phyloP scores from a whole-genome alignment of 2,797 vertebrate genomes.

The Nasua narica region DNA sequence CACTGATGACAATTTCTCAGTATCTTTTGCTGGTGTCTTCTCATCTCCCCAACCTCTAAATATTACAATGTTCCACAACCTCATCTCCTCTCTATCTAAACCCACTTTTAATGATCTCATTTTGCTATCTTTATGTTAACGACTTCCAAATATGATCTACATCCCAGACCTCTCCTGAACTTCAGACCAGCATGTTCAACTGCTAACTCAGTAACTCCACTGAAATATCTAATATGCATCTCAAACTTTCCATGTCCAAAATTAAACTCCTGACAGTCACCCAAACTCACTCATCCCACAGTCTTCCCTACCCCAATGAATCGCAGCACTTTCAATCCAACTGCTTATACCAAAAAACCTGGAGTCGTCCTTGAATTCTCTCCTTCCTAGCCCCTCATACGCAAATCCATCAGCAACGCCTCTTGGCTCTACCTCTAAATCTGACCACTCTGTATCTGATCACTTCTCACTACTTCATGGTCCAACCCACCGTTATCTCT shows the following conservation, averaged over 20 bases:
- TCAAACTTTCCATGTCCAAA: conserved; percentile 32
- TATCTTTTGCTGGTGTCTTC: background rate
- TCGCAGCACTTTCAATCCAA: background rate
- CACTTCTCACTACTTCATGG: background rate
- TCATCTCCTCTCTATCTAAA: background rate
- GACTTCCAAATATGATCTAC: background rate
- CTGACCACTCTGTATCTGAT: background rate
- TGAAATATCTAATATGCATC: conserved; percentile 21
- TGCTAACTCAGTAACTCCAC: conserved; percentile 6
- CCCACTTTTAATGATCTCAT: background rate
- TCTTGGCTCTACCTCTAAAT: conserved; percentile 24
- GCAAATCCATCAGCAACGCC: background rate
- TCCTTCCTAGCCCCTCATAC: background rate
- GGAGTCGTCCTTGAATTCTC: background rate
- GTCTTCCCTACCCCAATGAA: background rate
- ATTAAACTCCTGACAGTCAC: conserved; percentile 11
- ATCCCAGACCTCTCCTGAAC: background rate
- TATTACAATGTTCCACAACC: background rate
- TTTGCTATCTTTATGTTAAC: background rate
- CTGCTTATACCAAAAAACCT: background rate
- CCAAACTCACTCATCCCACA: background rate
- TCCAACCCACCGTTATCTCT: conserved; percentile 6
- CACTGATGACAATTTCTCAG: background rate
- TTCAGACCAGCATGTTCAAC: conserved; percentile 4
- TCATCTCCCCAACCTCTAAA: background rate